phyloP scores from a whole-genome alignment of 1,140 invertebrate genomes.

The Fopius arisanus region DNA sequence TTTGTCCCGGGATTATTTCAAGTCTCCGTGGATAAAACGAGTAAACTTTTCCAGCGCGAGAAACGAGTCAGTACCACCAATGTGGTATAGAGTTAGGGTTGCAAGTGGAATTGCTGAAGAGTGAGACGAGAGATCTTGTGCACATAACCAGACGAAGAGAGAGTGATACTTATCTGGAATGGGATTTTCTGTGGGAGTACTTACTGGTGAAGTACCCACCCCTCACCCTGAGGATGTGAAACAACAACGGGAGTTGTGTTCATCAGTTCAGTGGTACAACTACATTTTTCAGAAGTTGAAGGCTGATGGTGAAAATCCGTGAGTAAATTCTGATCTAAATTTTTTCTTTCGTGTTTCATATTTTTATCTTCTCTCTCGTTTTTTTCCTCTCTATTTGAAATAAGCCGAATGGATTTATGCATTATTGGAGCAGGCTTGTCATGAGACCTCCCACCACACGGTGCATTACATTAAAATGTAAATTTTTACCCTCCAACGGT shows the following conservation, averaged over 20 bases:
- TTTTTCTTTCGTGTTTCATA: not conserved
- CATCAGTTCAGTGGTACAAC: not conserved
- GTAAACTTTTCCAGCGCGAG: slow-evolving; percentile 29
- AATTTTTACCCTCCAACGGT: slow-evolving; percentile 25
- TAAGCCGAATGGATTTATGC: not conserved
- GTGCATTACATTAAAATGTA: slow-evolving; percentile 35
- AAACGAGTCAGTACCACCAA: not conserved
- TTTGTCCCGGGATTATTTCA: slow-evolving; percentile 12
- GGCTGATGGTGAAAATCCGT: not conserved
- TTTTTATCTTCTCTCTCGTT: not conserved
- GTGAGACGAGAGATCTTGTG: not conserved
- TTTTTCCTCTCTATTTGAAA: not conserved
- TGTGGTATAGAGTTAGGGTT: slow-evolving; percentile 9
- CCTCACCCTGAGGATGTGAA: not conserved
- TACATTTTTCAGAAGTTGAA: not conserved
- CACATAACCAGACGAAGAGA: not conserved
- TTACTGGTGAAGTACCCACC: slow-evolving; percentile 19
- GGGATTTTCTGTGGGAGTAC: slow-evolving; percentile 21
- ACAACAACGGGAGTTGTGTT: not conserved
- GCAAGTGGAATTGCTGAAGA: not conserved
- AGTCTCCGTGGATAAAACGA: slow-evolving; percentile 12
- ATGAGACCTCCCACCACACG: not conserved
- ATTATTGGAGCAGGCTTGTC: slow-evolving; percentile 3
- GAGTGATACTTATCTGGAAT: slow-evolving; percentile 33
- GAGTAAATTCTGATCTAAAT: not conserved